These are phyloP conservation scores for Clavelina lepadiformis DNA, from an alignment of 23 tunicate species.

Conservation along the genomic window DNA sequence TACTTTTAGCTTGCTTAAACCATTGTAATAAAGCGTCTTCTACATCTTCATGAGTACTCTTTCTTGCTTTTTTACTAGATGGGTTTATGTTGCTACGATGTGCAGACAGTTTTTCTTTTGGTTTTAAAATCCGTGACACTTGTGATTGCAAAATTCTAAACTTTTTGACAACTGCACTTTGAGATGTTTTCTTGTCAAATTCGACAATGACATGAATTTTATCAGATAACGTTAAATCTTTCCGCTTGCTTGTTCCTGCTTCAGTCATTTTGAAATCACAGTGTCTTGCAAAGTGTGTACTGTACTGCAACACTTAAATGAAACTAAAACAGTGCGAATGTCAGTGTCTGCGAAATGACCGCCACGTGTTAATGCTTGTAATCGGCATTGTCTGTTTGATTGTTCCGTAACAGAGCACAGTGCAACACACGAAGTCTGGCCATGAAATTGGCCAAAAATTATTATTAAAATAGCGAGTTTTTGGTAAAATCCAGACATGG, in stretches of 20 bases:
- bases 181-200: conserved; percentile 8
- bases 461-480: no score
- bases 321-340: no score
- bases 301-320: no score
- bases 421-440: no score
- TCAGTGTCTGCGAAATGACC: no score
- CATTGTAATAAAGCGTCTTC: conserved; percentile 18
- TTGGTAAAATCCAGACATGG: no score
- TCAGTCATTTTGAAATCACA: conserved; percentile 15
- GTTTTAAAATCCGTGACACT: conserved; percentile 14
- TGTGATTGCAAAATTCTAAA: conserved; percentile 27
- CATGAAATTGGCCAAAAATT: no score
- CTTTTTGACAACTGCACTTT: conserved; percentile 20
- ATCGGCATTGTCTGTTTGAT: no score
- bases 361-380: no score
- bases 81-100: conserved; percentile 16
- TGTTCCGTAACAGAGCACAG: no score
- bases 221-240: conserved; percentile 14
- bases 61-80: conserved; percentile 8
- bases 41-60: conserved; percentile 14
- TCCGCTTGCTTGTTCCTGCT: conserved; percentile 19
- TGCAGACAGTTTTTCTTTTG: conserved; percentile 4
- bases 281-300: no score
- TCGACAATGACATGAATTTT: conserved; percentile 10
- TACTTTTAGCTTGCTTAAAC: conserved; percentile 28